Evolutionary conservation across 2,888 invertebrate species (phyloP), one percentile per base, ranked within the genome.

Genomic region (Drosophila algonquin): DNA sequence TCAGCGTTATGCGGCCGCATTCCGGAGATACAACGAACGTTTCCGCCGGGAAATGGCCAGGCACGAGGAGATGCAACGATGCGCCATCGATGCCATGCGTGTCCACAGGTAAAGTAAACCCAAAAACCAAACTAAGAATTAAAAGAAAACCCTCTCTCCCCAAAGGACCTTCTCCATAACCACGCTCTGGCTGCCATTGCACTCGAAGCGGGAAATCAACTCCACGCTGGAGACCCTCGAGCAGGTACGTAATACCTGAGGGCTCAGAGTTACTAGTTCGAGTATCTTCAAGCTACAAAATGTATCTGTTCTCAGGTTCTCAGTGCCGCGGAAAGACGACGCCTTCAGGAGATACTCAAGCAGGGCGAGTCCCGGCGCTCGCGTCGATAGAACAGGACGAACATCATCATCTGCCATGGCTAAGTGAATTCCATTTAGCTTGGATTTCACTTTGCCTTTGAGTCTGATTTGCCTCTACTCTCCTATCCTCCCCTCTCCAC

Each of bases 41-140:
- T 92, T 92, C 89, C 89, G 90, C 72, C 86, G 90, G 79, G 92
- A 92, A 90, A 90, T 92, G 79, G 84, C 90, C 79, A 89, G 89
- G 77, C 90, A 90, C 72, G 92, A 92, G 77, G 87, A 90, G 68
- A 92, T 92, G 92, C 92, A 92, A 72, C 90, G 91, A n/a, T 90
- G 87, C 72, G 92, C 92, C 64, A 90, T 92, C 68, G 91, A 91
- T 81, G 91, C 92, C 21, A 92, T 92, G 92, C 89, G 92, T 69
- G 89, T 92, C 60, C 92, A 92, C 84, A 91, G 92, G 92, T 92
- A 73, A 79, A 75, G 2, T 27, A n/a, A 50, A 62, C 58, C 69
- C 70, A 72, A 64, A 18, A 7, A 5, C 32, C 16, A 10, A 40
- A 47, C 45, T 35, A 30, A 21, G 5, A 12, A 45, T 57, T 18